phyloP scores from a whole-genome alignment of 2,113 vertebrate genomes.

The Myocastor coypus region DNA sequence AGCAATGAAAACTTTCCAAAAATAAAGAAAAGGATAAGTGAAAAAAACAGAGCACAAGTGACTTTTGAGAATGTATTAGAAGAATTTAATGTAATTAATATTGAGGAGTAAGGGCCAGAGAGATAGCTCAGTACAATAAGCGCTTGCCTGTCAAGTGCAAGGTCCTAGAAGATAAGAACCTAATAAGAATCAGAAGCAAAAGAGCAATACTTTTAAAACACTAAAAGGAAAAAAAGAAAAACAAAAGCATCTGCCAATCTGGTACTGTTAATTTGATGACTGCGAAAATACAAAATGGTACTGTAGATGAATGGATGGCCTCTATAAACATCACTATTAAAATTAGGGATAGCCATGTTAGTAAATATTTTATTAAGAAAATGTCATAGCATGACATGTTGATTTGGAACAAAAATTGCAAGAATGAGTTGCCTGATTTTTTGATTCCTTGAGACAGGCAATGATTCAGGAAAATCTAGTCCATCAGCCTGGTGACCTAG shows the following conservation, averaged over 20 bases:
- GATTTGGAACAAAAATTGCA: neutral
- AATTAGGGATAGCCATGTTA: neutral
- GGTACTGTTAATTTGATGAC: neutral
- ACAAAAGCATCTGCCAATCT: neutral
- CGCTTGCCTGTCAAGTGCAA: too few species aligned
- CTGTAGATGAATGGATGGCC: neutral
- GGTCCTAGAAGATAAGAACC: too few species aligned
- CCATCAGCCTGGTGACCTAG: neutral
- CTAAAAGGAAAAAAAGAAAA: neutral
- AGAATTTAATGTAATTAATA: neutral
- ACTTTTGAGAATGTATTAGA: neutral
- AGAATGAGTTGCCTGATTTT: neutral
- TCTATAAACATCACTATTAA: neutral
- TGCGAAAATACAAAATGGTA: neutral
- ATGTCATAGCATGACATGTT: neutral
- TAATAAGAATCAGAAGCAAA: neutral
- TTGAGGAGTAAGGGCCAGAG: neutral
- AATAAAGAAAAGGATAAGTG: neutral
- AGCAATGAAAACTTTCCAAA: neutral
- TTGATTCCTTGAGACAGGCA: neutral
- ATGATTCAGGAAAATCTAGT: neutral
- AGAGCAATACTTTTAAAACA: neutral
- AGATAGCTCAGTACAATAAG: too few species aligned
- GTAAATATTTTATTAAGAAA: neutral
- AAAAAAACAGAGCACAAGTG: neutral